phyloP scores from a whole-genome alignment of 2,113 vertebrate species.

The Empidonax traillii region DNA sequence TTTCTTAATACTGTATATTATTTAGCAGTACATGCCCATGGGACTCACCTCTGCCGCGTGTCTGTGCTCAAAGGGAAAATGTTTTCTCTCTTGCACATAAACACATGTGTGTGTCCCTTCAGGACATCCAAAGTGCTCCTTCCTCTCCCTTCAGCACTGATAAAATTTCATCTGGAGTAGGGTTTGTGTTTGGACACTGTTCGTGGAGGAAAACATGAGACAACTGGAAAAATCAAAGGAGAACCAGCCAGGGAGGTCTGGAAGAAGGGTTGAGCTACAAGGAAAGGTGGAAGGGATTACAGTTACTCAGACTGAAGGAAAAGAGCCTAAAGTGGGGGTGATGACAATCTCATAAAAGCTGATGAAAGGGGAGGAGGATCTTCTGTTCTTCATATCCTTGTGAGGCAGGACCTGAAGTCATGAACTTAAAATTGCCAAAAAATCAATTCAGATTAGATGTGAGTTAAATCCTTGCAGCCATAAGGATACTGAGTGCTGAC shows the following conservation, averaged over 20 bases:
- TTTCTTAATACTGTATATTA: background rate
- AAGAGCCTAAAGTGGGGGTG: background rate
- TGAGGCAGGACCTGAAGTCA: background rate
- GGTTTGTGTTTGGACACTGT: background rate
- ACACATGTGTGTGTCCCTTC: background rate
- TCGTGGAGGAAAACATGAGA: background rate
- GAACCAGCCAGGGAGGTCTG: background rate
- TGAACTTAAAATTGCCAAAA: conserved; percentile 24
- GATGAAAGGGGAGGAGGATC: conserved; percentile 48
- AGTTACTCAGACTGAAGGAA: background rate
- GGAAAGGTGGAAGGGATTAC: background rate
- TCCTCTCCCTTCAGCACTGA: background rate
- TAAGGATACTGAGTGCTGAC: background rate
- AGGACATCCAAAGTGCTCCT: background rate
- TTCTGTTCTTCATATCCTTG: background rate
- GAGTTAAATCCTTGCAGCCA: background rate
- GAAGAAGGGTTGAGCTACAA: background rate
- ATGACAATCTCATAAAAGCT: conserved; percentile 53
- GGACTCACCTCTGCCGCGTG: background rate
- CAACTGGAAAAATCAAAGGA: background rate
- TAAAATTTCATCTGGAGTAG: background rate
- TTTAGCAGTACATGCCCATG: background rate
- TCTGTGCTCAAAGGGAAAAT: background rate
- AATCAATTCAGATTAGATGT: conserved; percentile 16
- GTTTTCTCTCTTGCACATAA: background rate